Base-by-base conservation (phyloP, 2,888 invertebrate genomes). In the Drosophila anomelani region DNA sequence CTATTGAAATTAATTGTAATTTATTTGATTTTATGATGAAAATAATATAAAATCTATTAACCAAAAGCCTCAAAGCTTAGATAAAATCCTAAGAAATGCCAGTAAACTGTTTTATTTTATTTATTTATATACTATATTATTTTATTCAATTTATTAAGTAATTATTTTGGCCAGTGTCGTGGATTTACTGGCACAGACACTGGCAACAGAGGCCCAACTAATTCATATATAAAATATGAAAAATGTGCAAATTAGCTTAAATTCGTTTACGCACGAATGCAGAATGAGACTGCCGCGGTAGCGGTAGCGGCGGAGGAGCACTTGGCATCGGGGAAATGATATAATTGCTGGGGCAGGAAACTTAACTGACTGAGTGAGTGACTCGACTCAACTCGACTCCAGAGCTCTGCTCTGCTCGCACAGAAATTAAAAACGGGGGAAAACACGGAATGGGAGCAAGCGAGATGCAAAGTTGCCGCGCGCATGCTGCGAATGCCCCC, bases 261-360 rank as follows among this genome's bases (percentile, higher is more conserved):
- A 88, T 84, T 77, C 76, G 68, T 88, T 89, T 85, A 84, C 89
- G 84, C 84, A 86, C 74, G 87, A 88, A 67, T 78, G 87, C 67
- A 4, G 26, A 81, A 75, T 80, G 76, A 80, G 77, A 20, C 57
- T 53, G 26, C 29, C 29, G 47, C 29, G 41, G 12, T 34, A 3
- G 20, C 15, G 44, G 23, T 23, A 3, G 20, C 15, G 44, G 23
- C 15, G 4, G 46, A 4, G 26, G 1, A 23, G 7, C 64, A 74
- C 75, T 75, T 60, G 75, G 74, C 68, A 66, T 58, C 61, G 73
- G 75, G 85, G 80, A 84, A 88, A 83, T 84, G 84, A 88, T 85
- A 84, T 84, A 84, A 84, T 84, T 87, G 84, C 85, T 84, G 83
- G 76, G 85, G 75, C 84, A 87, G 84, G 88, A 87, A 84, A 82